These are phyloP conservation scores for Hemibagrus wyckioides DNA, from an alignment of 2,113 vertebrate genomes.

Conservation along the genomic window DNA sequence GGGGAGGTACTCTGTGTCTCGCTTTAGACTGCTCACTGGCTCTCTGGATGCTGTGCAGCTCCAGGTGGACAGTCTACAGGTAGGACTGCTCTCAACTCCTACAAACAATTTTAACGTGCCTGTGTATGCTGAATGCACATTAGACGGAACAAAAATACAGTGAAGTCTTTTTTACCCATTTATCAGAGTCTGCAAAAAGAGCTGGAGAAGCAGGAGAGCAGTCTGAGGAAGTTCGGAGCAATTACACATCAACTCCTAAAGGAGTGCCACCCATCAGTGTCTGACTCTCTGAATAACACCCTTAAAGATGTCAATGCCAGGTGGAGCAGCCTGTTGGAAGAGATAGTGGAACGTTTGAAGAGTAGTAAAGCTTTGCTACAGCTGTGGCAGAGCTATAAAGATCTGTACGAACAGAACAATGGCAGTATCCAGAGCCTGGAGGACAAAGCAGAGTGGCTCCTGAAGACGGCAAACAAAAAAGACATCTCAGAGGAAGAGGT, in stretches of 20 bases:
- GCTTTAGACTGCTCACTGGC: constrained; percentile 88
- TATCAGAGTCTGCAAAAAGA: constrained; percentile 85
- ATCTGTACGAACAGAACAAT: constrained; percentile 80
- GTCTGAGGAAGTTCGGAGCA: constrained; percentile 84
- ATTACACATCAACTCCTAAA: constrained; percentile 84
- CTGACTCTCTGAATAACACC: constrained; percentile 81
- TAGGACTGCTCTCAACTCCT: constrained; percentile 54
- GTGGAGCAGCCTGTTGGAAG: constrained; percentile 89
- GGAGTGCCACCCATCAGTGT: constrained; percentile 86
- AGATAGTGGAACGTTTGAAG: constrained; percentile 83
- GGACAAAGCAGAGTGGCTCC: constrained; percentile 76
- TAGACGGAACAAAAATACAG: background rate
- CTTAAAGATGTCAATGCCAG: constrained; percentile 88
- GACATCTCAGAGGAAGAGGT: constrained; percentile 88
- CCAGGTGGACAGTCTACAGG: constrained; percentile 91
- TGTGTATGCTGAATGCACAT: background rate
- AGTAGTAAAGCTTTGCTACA: constrained; percentile 86
- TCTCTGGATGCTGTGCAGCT: constrained; percentile 91
- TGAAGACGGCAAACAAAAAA: constrained; percentile 80
- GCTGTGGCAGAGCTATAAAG: constrained; percentile 91
- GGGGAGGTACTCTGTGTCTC: constrained; percentile 89
- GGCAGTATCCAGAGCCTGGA: constrained; percentile 76
- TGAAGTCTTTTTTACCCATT: background rate
- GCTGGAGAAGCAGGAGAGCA: constrained; percentile 87
- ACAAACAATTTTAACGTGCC: background rate